Evolutionary conservation across 2,888 invertebrate species (phyloP).

Genomic region (Agonopterix subpropinquella): DNA sequence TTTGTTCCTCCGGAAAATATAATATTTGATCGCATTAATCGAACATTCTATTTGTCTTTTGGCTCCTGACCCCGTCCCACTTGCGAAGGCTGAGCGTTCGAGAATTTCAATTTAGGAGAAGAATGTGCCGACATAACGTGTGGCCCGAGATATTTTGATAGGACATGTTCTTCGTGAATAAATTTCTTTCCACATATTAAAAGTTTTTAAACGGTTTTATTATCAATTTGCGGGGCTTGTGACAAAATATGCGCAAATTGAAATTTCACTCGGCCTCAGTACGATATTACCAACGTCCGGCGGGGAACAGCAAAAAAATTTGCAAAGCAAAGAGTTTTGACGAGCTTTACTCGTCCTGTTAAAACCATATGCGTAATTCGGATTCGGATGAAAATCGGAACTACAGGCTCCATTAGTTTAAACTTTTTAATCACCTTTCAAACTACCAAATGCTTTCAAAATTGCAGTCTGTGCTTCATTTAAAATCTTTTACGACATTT

Average conservation of each 20-base stretch:
- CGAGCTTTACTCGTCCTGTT: too few species aligned
- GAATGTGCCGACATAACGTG: conserved; percentile 76
- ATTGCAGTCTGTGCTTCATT: not conserved
- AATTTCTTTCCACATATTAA: conserved; percentile 72
- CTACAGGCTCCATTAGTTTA: too few species aligned
- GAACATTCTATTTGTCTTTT: conserved; percentile 69
- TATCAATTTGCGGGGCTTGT: conserved; percentile 23
- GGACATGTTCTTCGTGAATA: conserved; percentile 74
- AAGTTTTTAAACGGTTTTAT: conserved; percentile 65
- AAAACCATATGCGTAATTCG: too few species aligned
- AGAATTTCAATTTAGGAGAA: conserved; percentile 78
- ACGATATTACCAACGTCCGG: too few species aligned
- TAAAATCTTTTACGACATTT: not conserved
- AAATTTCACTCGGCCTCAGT: conserved; percentile 4
- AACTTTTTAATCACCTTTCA: too few species aligned
- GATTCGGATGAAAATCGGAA: too few species aligned
- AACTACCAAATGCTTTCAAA: not conserved
- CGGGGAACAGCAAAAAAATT: too few species aligned
- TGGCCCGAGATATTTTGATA: conserved; percentile 76
- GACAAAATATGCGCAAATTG: conserved; percentile 11
- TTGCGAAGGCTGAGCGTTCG: conserved; percentile 64
- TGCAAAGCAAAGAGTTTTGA: too few species aligned
- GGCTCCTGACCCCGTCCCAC: conserved; percentile 64
- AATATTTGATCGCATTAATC: conserved; percentile 66
- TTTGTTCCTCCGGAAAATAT: conserved; percentile 28